These are phyloP conservation scores for Malurus melanocephalus DNA, from an alignment of 2,113 vertebrate genomes.

Conservation along the genomic window DNA sequence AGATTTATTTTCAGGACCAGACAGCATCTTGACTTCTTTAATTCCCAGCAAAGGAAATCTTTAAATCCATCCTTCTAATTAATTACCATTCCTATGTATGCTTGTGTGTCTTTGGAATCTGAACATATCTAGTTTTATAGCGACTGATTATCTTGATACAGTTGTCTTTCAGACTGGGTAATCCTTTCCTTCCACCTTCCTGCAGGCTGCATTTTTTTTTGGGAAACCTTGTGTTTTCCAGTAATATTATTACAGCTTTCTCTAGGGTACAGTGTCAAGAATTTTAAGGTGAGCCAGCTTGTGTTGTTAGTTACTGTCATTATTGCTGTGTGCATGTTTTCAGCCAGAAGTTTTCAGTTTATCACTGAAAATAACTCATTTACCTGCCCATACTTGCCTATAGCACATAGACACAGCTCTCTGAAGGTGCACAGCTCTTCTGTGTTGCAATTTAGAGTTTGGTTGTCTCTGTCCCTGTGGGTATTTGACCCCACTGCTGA, in stretches of 20 bases:
- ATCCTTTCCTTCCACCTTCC: not conserved
- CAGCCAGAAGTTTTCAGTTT: not conserved
- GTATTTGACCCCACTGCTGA: not conserved
- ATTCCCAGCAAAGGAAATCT: not conserved
- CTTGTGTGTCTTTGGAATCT: not conserved
- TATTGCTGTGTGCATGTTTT: not conserved
- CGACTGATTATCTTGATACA: not conserved
- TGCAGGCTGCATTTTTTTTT: not conserved
- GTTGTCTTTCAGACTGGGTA: not conserved
- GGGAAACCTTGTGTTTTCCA: not conserved
- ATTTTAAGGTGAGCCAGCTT: not conserved
- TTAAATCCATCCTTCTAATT: not conserved
- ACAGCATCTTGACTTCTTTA: not conserved
- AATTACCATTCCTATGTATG: not conserved
- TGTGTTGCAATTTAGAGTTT: not conserved
- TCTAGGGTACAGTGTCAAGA: not conserved
- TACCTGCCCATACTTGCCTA: not conserved
- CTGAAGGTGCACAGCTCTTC: not conserved
- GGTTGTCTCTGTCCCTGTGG: not conserved
- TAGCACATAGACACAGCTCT: fast-evolving
- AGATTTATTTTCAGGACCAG: not conserved
- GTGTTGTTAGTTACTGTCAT: not conserved
- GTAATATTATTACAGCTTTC: not conserved
- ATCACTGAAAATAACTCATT: not conserved
- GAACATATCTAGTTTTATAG: not conserved